phyloP scores from a whole-genome alignment of 2,888 invertebrate genomes.

The Drepanosiphum platanoidis region DNA sequence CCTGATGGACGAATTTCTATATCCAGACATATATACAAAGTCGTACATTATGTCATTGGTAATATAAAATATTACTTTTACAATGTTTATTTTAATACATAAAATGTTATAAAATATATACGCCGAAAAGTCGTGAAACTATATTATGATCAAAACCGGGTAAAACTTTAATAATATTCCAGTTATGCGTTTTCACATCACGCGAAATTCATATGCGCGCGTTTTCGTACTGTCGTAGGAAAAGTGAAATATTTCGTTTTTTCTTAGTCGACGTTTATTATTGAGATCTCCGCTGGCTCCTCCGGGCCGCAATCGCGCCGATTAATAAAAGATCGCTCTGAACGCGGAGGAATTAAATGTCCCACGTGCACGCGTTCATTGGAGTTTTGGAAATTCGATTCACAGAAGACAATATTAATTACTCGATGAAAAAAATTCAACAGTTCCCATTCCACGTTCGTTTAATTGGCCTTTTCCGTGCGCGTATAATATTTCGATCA shows the following conservation, averaged over 20 bases:
- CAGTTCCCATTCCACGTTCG: constrained; percentile 23
- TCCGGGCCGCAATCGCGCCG: background rate
- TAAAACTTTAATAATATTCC: background rate
- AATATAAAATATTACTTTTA: constrained; percentile 68
- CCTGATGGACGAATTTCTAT: constrained; percentile 80
- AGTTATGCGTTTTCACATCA: background rate
- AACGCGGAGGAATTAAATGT: background rate
- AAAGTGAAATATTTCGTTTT: background rate
- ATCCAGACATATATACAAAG: constrained; percentile 76
- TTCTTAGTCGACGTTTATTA: background rate
- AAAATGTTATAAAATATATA: background rate
- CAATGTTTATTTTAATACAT: background rate
- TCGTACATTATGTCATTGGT: constrained; percentile 85
- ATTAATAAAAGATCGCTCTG: background rate
- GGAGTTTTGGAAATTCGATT: background rate
- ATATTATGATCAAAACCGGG: background rate
- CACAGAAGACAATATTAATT: constrained; percentile 16
- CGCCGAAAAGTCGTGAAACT: background rate
- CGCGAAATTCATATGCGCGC: background rate
- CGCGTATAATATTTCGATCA: background rate
- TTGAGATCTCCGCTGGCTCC: background rate
- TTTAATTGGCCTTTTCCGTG: constrained; percentile 54
- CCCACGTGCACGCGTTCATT: background rate
- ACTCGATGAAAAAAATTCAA: constrained; percentile 26
- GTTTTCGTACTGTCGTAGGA: background rate